phyloP scores from a whole-genome alignment of 2,797 vertebrate species.

The Erpetoichthys calabaricus region DNA sequence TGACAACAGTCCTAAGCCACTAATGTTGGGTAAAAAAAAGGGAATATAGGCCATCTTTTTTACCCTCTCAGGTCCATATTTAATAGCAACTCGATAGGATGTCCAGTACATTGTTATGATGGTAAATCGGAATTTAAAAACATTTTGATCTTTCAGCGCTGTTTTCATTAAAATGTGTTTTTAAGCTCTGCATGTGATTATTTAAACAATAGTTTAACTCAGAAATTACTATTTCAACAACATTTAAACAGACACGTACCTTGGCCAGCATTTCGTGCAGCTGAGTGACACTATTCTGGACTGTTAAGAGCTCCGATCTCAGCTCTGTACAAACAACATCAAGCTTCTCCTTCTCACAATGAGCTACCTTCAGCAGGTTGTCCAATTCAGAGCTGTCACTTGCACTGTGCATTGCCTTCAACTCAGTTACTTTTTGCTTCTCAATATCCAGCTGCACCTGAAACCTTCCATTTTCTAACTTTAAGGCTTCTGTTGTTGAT shows the following conservation, averaged over 20 bases:
- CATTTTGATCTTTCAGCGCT: too few species aligned
- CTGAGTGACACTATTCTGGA: conserved; percentile 57
- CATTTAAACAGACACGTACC: conserved; percentile 36
- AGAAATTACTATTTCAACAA: too few species aligned
- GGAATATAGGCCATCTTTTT: too few species aligned
- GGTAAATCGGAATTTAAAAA: too few species aligned
- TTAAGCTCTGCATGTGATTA: too few species aligned
- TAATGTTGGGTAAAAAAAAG: too few species aligned
- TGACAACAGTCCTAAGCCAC: too few species aligned
- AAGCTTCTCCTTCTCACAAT: conserved; percentile 68
- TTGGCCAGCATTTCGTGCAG: conserved; percentile 53
- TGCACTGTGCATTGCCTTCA: conserved; percentile 52
- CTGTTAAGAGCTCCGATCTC: conserved; percentile 67
- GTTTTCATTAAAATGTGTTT: too few species aligned
- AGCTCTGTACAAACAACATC: conserved; percentile 64
- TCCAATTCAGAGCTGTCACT: conserved; percentile 61
- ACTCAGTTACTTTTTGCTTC: conserved; percentile 62
- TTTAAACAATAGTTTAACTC: too few species aligned
- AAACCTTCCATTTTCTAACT: conserved; percentile 65
- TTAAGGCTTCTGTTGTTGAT: conserved; percentile 49
- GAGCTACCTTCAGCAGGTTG: conserved; percentile 61
- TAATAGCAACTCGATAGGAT: too few species aligned
- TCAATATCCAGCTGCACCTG: conserved; percentile 72
- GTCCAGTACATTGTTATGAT: too few species aligned
- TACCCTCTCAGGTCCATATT: too few species aligned